phyloP scores from a whole-genome alignment of 2,888 invertebrate species.

The Eudasyphora cyanicolor region DNA sequence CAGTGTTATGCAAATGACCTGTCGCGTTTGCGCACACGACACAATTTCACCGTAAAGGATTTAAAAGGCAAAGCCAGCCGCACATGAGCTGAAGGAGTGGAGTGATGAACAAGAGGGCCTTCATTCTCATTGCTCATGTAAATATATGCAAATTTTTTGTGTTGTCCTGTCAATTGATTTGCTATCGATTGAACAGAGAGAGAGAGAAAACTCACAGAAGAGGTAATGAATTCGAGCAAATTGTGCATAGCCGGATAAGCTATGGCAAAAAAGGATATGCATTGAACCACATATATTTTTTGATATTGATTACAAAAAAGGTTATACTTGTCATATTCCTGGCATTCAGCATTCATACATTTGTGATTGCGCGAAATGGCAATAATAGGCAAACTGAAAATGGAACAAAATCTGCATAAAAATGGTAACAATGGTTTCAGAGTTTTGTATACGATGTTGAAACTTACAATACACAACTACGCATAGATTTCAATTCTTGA shows the following conservation, averaged over 20 bases:
- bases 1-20: constrained; percentile 79
- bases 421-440: constrained; percentile 19
- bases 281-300: constrained; percentile 11
- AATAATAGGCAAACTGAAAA: constrained; percentile 31
- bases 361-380: constrained; percentile 35
- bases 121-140: constrained; percentile 46
- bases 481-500: not conserved
- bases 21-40: constrained; percentile 68
- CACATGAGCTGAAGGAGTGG: constrained; percentile 38
- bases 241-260: constrained; percentile 44
- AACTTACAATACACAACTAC: not conserved
- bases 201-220: not conserved
- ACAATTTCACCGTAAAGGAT: constrained; percentile 38
- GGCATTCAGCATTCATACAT: not conserved
- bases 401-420: constrained; percentile 43
- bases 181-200: constrained; percentile 39
- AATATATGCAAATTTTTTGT: constrained; percentile 64
- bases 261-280: not conserved
- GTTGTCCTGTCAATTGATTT: constrained; percentile 42
- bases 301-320: constrained; percentile 55
- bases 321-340: constrained; percentile 45
- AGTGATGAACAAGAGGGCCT: constrained; percentile 25
- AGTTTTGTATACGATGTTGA: not conserved
- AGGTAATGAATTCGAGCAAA: not conserved
- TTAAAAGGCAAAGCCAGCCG: not conserved